These are phyloP conservation scores for Chascanopsetta lugubris DNA, from an alignment of 2,113 vertebrate species.

Conservation along the genomic window DNA sequence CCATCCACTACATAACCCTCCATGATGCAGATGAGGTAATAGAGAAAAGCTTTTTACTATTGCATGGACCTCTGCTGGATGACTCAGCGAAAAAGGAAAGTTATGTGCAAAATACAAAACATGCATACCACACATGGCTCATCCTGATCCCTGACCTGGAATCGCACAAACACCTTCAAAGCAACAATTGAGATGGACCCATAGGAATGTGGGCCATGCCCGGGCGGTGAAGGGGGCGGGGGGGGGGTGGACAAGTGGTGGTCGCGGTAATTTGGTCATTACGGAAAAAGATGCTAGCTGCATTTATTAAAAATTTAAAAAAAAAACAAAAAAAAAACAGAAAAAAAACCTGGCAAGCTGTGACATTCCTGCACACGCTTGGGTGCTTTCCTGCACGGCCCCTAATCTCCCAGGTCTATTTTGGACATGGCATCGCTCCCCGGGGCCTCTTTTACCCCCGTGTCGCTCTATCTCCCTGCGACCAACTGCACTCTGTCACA, in stretches of 20 bases:
- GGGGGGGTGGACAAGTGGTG: constrained; percentile 23
- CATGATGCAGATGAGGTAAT: not conserved
- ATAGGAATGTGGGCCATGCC: constrained; percentile 48
- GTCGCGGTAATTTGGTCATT: constrained; percentile 56
- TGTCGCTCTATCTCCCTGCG: constrained; percentile 49
- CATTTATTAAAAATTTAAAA: constrained; percentile 52
- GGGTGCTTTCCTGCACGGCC: constrained; percentile 42
- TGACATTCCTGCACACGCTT: constrained; percentile 64
- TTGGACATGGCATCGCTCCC: constrained; percentile 62
- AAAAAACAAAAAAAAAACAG: constrained; percentile 3
- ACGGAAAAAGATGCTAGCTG: constrained; percentile 56
- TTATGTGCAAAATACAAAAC: not conserved
- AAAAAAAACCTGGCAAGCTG: constrained; percentile 53
- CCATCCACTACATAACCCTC: too few species aligned
- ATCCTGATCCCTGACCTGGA: constrained; percentile 36
- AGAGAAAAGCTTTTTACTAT: not conserved
- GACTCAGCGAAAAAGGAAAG: not conserved
- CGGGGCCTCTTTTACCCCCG: constrained; percentile 34
- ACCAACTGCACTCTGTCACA: constrained; percentile 70
- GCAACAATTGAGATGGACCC: constrained; percentile 57
- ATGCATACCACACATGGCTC: constrained; percentile 14
- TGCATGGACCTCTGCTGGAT: not conserved
- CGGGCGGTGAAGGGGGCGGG: too few species aligned
- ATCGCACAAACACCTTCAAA: constrained; percentile 41
- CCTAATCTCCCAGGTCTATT: constrained; percentile 68